Evolutionary conservation across 2,113 vertebrate genomes (phyloP), one percentile per base, ranked within the genome.

Genomic region (Dendropsophus ebraccatus): DNA sequence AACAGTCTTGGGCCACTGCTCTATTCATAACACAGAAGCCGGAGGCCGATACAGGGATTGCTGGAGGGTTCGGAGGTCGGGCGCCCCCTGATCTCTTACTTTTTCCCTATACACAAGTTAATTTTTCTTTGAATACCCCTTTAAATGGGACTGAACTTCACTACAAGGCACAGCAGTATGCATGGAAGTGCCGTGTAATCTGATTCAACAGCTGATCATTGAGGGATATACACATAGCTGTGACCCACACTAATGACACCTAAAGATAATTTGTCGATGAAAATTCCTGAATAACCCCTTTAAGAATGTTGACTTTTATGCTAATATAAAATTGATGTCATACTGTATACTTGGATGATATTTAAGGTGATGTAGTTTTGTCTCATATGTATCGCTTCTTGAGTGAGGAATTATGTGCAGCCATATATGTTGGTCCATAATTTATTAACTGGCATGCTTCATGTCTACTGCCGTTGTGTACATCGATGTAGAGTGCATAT

Each of bases 391-490:
- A 49, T 75, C 19, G 4, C 2, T 69, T 69, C 17, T 45, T 47
- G 35, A 37, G 14, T 49, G 23, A 4, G 47, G 25, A 52, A 50
- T 47, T 16, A 4, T 76, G 25, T 77, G n/a, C 5, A 49, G 23
- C 4, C 11, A 58, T 78, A n/a, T 79, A 79, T 79, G 50, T 79
- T 58, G 52, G 12, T 58, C 60, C 37, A 60, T 47, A 47, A 50
- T 82, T 41, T 70, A 52, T 7, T 30, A 58, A 58, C 35, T 62
- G 37, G 82, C 69, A 84, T 84, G 82, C 82, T 60, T 81, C 56
- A 80, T 11, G 10, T 12, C 19, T 41, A 52, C 32, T 41, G 52
- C 58, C 77, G 30, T 41, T 45, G 32, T 74, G 65, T 30, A 21
- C n/a, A 16, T 60, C 28, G 47, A 8, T 81, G 54, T 79, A 60